Percentiles rank a stretch among this genome's conserved stretches.
These are phyloP conservation scores for Phoebastria nigripes DNA, from an alignment of 2,797 vertebrate species.

Conservation along the genomic window DNA sequence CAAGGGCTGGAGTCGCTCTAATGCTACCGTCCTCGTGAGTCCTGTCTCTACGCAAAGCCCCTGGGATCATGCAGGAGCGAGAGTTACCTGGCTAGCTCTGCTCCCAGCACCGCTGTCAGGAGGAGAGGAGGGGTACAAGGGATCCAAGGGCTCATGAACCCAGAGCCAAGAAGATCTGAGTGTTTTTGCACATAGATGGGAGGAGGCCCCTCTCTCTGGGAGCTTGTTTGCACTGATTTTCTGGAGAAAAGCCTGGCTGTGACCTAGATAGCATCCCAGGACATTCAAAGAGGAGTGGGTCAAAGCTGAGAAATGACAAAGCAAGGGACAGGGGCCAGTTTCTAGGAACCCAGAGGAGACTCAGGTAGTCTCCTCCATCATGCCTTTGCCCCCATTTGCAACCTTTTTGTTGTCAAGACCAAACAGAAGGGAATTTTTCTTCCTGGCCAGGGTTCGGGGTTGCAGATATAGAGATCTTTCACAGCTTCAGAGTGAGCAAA, in stretches of 20 bases:
- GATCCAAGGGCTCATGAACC: background rate
- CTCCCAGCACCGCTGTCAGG: accelerated
- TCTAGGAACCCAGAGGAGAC: background rate
- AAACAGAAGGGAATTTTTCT: background rate
- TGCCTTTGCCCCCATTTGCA: background rate
- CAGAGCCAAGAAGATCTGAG: background rate
- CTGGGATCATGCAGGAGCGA: accelerated
- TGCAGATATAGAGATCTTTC: background rate
- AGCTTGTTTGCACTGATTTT: background rate
- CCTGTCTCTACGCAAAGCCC: background rate
- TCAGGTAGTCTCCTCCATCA: background rate
- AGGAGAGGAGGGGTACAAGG: background rate
- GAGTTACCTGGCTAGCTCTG: background rate
- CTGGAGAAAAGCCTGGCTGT: background rate
- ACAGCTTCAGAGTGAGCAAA: conserved; percentile 7
- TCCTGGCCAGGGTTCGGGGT: background rate
- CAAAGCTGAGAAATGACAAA: background rate
- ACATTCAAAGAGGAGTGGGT: background rate
- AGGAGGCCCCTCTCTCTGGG: background rate
- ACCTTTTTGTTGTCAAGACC: background rate
- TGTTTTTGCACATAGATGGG: background rate
- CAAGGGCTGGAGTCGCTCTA: background rate
- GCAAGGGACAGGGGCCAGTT: background rate
- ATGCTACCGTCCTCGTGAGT: accelerated
- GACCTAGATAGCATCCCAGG: conserved; percentile 6